phyloP scores from a whole-genome alignment of 2,888 invertebrate species.

The Cephus rjabovi region DNA sequence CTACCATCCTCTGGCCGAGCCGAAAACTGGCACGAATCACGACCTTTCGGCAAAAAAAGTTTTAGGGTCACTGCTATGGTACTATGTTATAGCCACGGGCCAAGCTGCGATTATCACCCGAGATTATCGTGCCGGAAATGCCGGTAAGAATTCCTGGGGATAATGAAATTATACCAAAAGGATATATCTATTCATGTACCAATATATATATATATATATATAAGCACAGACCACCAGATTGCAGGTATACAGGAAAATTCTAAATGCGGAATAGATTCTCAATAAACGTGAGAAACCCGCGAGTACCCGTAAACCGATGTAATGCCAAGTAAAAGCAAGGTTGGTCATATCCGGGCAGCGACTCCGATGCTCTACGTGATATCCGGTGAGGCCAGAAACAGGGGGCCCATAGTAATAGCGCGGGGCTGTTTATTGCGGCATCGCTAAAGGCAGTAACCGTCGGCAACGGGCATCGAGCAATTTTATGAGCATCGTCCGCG shows the following conservation, averaged over 20 bases:
- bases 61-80: not conserved
- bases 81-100: not conserved
- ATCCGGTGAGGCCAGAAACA: not conserved
- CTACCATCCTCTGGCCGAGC: not conserved
- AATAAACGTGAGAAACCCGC: not conserved
- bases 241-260: no score
- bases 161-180: no score
- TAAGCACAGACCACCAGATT: no score
- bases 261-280: not conserved
- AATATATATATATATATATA: no score
- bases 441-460: conserved; percentile 4
- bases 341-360: not conserved
- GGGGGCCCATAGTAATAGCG: not conserved
- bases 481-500: conserved; percentile 12
- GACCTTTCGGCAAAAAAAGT: not conserved
- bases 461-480: not conserved
- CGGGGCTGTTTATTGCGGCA: conserved; percentile 2
- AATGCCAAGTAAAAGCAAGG: not conserved
- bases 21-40: not conserved
- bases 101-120: not conserved
- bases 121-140: not conserved
- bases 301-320: not conserved
- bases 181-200: no score
- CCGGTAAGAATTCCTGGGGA: no score
- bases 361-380: not conserved